A percentile compares a stretch with the other conserved stretches of the same genome.
phyloP scores from a whole-genome alignment of 2,113 vertebrate genomes.

The Echinops telfairi region DNA sequence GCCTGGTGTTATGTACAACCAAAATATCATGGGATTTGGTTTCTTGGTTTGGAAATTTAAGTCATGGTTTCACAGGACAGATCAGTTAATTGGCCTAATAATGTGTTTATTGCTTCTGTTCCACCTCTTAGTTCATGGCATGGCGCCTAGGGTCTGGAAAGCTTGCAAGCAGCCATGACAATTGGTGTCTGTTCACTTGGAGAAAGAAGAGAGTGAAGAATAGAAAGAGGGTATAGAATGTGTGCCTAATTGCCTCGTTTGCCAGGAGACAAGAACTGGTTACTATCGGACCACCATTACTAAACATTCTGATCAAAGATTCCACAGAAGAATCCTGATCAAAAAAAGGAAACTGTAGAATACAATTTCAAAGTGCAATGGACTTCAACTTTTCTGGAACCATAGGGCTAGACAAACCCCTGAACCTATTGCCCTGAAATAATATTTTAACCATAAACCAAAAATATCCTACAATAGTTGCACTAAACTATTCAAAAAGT shows the following conservation, averaged over 20 bases:
- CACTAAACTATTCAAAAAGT: too few relatives aligned
- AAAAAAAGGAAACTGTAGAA: background rate
- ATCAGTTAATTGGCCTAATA: background rate
- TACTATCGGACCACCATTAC: background rate
- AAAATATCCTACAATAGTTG: background rate
- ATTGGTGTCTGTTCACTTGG: background rate
- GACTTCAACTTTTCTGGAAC: background rate
- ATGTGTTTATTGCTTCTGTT: background rate
- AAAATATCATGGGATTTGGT: background rate
- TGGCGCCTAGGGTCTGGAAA: background rate
- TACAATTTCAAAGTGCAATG: background rate
- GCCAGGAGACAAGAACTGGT: background rate
- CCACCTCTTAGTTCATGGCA: background rate
- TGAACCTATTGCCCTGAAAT: background rate
- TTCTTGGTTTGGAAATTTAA: background rate
- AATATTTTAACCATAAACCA: background rate
- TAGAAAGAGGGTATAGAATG: background rate
- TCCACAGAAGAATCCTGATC: background rate
- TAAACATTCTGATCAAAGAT: background rate
- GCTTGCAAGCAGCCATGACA: background rate
- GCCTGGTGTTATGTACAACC: background rate
- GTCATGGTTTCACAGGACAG: background rate
- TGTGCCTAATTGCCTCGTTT: background rate
- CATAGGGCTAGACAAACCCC: background rate
- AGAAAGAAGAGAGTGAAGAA: background rate